Conservation (phyloP, 2,113 vertebrate genomes). For the Toxotes chatareus region DNA sequence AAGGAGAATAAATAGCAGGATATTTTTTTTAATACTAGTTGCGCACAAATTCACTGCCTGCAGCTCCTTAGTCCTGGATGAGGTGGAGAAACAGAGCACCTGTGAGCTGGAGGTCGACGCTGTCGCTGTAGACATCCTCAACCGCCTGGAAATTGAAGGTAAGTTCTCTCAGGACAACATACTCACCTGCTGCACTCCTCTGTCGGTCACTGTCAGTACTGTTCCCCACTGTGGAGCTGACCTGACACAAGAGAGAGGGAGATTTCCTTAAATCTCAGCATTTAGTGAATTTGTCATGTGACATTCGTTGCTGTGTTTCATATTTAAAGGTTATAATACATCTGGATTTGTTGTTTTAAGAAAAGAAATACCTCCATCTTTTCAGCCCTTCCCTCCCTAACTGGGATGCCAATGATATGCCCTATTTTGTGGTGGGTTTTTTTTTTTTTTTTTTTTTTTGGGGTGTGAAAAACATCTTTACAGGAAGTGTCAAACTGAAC, state of each 20-base stretch:
- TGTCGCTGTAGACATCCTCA: constrained; percentile 95
- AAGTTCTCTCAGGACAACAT: constrained; percentile 53
- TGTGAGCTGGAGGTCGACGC: constrained; percentile 99
- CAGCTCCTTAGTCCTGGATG: constrained; percentile 93
- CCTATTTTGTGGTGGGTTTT: not conserved
- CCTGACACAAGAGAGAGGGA: too few relatives aligned
- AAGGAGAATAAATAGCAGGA: too few relatives aligned
- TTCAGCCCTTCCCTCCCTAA: too few relatives aligned
- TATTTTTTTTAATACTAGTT: not conserved
- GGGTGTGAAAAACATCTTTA: not conserved
- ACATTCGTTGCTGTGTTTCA: too few relatives aligned
- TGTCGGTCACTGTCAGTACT: not conserved
- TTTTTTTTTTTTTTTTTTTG: not conserved
- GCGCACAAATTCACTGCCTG: constrained; percentile 1
- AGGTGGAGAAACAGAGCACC: constrained; percentile 92
- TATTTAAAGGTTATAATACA: too few relatives aligned
- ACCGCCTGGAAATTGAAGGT: constrained; percentile 96
- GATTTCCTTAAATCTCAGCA: too few relatives aligned
- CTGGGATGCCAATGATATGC: not conserved
- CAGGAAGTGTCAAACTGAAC: not conserved
- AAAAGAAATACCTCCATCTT: too few relatives aligned
- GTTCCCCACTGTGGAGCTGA: not conserved
- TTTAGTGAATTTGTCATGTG: too few relatives aligned
- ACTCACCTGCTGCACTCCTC: not conserved
- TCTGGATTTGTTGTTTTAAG: too few relatives aligned